phyloP scores from a whole-genome alignment of 2,113 vertebrate species.

The Zosterops lateralis region DNA sequence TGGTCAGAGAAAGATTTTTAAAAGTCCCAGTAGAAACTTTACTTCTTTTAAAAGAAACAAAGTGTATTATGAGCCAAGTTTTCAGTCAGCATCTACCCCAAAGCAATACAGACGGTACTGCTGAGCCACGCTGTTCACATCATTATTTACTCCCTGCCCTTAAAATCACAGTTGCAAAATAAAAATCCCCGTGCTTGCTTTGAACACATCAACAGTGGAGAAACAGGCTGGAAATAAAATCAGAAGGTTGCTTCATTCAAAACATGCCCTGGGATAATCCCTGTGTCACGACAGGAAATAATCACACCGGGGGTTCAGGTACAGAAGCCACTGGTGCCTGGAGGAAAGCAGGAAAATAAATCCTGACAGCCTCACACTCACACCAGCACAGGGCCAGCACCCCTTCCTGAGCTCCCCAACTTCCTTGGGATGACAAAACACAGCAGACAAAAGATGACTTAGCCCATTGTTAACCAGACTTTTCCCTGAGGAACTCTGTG shows the following conservation, averaged over 20 bases:
- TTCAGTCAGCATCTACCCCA: neutral
- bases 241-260: neutral
- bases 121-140: neutral
- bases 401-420: accelerated
- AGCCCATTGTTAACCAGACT: accelerated
- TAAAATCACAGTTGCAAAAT: conserved; percentile 5
- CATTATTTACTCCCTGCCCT: neutral
- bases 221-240: neutral
- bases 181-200: neutral
- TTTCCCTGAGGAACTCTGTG: neutral
- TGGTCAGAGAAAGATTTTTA: neutral
- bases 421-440: accelerated
- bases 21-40: neutral
- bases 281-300: conserved; percentile 3
- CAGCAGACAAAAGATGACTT: accelerated
- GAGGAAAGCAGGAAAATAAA: neutral
- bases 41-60: neutral
- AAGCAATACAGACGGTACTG: neutral
- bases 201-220: neutral
- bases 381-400: neutral
- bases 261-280: neutral
- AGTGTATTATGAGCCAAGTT: neutral
- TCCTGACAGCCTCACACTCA: neutral
- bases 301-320: neutral
- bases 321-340: neutral